Percentiles rank a stretch among this genome's conserved stretches.
Conservation (phyloP, 2,113 vertebrate species). For the Silurus glanis region DNA sequence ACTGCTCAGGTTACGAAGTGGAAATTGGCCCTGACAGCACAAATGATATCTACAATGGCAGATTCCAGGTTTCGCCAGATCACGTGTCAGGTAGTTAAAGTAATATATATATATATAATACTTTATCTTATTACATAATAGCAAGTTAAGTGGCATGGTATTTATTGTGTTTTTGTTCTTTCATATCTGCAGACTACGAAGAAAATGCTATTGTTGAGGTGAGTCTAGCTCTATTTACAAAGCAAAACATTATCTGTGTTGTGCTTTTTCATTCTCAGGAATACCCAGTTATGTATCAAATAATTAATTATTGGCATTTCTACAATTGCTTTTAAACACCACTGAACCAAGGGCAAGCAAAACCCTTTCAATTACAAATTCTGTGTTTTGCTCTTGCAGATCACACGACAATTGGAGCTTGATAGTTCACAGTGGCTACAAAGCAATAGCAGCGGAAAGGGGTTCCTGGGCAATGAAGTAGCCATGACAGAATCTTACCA, state of each 20-base stretch:
- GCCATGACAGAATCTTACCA: constrained; percentile 54
- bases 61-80: constrained; percentile 72
- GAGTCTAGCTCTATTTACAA: constrained; percentile 43
- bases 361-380: constrained; percentile 53
- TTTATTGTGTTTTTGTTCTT: constrained; percentile 21
- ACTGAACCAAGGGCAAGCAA: constrained; percentile 21
- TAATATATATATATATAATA: not conserved
- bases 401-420: constrained; percentile 68
- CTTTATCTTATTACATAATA: not conserved
- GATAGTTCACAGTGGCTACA: constrained; percentile 54
- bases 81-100: constrained; percentile 58
- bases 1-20: constrained; percentile 50
- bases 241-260: not conserved
- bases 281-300: constrained; percentile 58
- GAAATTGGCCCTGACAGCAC: constrained; percentile 55
- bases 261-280: constrained; percentile 68
- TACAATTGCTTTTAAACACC: constrained; percentile 27
- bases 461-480: constrained; percentile 69
- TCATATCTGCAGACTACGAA: constrained; percentile 53
- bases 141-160: not conserved
- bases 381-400: constrained; percentile 66
- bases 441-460: constrained; percentile 50
- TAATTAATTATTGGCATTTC: constrained; percentile 24
- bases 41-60: constrained; percentile 6
- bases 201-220: constrained; percentile 68